phyloP scores from a whole-genome alignment of 23 tunicate species.

The Ciona savignyi region DNA sequence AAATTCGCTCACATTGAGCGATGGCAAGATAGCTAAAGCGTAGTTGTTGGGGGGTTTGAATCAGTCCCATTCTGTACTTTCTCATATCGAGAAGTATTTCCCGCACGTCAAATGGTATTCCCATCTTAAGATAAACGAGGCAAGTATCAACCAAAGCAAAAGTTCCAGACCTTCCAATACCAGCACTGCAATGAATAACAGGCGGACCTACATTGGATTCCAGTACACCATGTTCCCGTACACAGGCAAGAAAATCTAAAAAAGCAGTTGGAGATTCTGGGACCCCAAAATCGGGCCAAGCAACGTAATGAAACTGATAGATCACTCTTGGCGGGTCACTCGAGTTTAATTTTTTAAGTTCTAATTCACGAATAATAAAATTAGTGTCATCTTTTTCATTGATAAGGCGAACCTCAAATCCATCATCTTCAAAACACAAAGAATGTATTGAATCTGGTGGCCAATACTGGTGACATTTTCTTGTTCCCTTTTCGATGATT shows the following conservation, averaged over 20 bases:
- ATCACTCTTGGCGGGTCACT: slow-evolving; percentile 31
- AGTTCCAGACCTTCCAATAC: slow-evolving; percentile 97
- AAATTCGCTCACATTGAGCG: slow-evolving; percentile 63
- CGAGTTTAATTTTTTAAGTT: slow-evolving; percentile 20
- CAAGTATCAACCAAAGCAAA: slow-evolving; percentile 89
- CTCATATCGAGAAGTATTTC: slow-evolving; percentile 77
- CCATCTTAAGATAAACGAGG: slow-evolving; percentile 41
- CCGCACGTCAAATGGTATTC: slow-evolving; percentile 39
- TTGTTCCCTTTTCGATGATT: slow-evolving; percentile 73
- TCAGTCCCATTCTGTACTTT: slow-evolving; percentile 86
- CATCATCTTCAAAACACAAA: slow-evolving; percentile 34
- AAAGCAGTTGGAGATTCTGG: slow-evolving; percentile 97
- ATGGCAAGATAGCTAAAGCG: slow-evolving; percentile 89
- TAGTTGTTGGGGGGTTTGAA: slow-evolving; percentile 85
- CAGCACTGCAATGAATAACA: slow-evolving; percentile 98
- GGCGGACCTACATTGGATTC: slow-evolving; percentile 67
- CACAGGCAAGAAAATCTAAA: slow-evolving; percentile 74
- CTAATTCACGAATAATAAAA: slow-evolving; percentile 68
- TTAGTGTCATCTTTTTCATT: slow-evolving; percentile 34
- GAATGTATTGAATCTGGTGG: slow-evolving; percentile 42
- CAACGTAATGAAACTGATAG: slow-evolving; percentile 85
- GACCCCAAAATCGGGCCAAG: slow-evolving; percentile 99
- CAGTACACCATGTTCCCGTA: slow-evolving; percentile 44
- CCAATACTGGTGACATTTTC: slow-evolving; percentile 90
- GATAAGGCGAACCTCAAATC: slow-evolving; percentile 26